Conservation (phyloP, 2,888 invertebrate genomes). For the Agapostemon virescens region DNA sequence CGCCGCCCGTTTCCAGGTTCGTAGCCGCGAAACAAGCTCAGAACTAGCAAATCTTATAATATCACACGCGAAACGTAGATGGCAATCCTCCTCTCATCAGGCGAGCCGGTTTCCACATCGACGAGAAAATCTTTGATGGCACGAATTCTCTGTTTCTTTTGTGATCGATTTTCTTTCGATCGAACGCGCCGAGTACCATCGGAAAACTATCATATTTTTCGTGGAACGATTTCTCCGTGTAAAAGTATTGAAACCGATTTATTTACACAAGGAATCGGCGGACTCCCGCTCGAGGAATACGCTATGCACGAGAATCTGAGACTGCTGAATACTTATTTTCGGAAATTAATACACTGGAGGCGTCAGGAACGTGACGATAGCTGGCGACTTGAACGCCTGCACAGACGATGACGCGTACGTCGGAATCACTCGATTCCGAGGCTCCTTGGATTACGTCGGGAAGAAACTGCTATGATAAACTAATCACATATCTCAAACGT, state of each 20-base stretch:
- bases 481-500: not conserved
- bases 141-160: not conserved
- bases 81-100: constrained; percentile 33
- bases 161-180: not conserved
- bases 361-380: not conserved
- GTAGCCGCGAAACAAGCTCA: constrained; percentile 43
- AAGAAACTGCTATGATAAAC: not conserved
- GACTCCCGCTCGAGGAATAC: not conserved
- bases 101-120: not conserved
- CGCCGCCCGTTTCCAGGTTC: constrained; percentile 47
- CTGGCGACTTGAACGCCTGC: constrained; percentile 9
- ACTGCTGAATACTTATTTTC: not conserved
- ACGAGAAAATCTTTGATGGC: not conserved
- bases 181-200: not conserved
- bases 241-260: not conserved
- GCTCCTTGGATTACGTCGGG: not conserved
- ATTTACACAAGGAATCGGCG: not conserved
- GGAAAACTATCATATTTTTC: not conserved
- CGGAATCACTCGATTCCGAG: not conserved
- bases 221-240: not conserved
- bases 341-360: constrained; percentile 1
- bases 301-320: not conserved
- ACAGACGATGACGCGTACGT: not conserved
- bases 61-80: constrained; percentile 28
- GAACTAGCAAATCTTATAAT: constrained; percentile 40